Percentiles rank a stretch among this genome's conserved stretches.
Evolutionary conservation across 2,113 vertebrate genomes (phyloP).

Genomic region (Sceloporus undulatus): DNA sequence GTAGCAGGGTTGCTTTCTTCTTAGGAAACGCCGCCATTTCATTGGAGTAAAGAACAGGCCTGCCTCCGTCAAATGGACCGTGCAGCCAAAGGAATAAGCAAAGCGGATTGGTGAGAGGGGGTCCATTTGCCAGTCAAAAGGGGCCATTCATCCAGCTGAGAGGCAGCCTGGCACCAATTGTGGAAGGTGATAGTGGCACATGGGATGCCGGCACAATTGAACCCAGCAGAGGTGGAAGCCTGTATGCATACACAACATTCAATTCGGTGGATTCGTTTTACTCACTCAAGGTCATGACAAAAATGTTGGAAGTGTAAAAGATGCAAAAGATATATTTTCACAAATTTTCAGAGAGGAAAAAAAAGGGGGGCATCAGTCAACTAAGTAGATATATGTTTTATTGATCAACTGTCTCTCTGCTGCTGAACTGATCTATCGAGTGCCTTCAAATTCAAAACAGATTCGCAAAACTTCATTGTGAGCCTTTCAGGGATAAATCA

Average conservation of each 20-base stretch:
- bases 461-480: neutral
- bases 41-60: conserved; percentile 34
- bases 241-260: too few species aligned
- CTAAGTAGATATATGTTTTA: too few species aligned
- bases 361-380: too few species aligned
- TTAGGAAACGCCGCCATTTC: conserved; percentile 12
- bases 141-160: neutral
- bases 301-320: too few species aligned
- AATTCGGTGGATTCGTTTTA: too few species aligned
- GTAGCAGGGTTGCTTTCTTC: conserved; percentile 43
- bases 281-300: too few species aligned
- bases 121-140: neutral
- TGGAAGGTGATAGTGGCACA: neutral
- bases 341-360: too few species aligned
- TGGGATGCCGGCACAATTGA: too few species aligned
- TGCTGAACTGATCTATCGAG: neutral
- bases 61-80: conserved; percentile 31
- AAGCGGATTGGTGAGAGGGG: neutral
- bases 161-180: neutral
- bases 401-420: too few species aligned
- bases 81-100: neutral
- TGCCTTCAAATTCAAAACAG: neutral
- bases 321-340: too few species aligned
- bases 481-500: neutral
- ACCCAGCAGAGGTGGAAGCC: too few species aligned